Evolutionary conservation across 2,888 invertebrate genomes (phyloP), one percentile per base, ranked within the genome.

Genomic region (Azorinus chamasolen): DNA sequence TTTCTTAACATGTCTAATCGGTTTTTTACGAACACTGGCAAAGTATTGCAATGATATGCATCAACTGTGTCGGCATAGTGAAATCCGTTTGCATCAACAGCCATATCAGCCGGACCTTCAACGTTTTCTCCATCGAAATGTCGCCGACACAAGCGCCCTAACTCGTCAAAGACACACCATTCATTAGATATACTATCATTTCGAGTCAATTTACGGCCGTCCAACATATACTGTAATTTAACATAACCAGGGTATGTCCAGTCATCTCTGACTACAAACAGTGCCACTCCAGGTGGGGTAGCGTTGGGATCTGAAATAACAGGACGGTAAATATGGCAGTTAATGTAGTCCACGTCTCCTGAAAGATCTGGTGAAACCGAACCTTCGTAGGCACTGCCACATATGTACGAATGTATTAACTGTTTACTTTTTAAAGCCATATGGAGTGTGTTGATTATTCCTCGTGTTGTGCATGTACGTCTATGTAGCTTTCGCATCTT

Each of bases 241-340:
- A 63, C 51, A 20, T 63, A 63, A 1, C 63, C 63, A 10, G 63
- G 63, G 20, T 63, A 39, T 16, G 63, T 63, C 12, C 39, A 10
- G 12, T 4, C 4, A 27, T 63, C 63, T 2, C 39, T 1, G 8
- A 53, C 22, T 51, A 62, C 37, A 4, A 51, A 14, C 18, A 62
- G 20, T 6, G 51, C 25, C 16, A 1, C 24, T 20, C 48, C 41
- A n/a, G 32, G 16, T n/a, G 62, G 32, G 6, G 62, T 51, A 20
- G 32, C 51, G 22, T 22, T 16, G 37, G 20, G 10, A 22, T 51
- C 37, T 24, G 39, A 50, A 18, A 50, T 12, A 4, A 62, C 62
- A 4, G 20, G 22, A 1, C 20, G 12, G 1, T 25, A 2, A 16
- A 39, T 39, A 39, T 25, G 6, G 25, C 50, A 51, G 3, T 22